phyloP scores from a whole-genome alignment of 1,140 invertebrate species.

The Spodoptera litura region DNA sequence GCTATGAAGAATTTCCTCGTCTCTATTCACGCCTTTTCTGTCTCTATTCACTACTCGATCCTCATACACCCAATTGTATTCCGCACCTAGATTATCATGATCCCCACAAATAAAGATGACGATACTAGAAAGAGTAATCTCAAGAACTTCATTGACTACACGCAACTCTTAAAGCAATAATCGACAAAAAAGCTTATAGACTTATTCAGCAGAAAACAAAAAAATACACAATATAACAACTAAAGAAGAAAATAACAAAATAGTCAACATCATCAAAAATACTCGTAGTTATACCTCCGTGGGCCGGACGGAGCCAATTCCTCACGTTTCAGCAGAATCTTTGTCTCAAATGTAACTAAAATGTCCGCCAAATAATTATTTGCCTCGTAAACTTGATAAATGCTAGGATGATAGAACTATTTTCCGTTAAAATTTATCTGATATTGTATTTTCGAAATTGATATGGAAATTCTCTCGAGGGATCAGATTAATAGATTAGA shows the following conservation, averaged over 20 bases:
- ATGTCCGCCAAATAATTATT: conserved; percentile 42
- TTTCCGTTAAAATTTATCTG: conserved; percentile 11
- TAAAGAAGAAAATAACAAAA: neutral
- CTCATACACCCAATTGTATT: too few relatives aligned
- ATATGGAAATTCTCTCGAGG: neutral
- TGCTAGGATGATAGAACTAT: conserved; percentile 13
- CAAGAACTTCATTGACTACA: too few relatives aligned
- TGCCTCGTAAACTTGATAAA: conserved; percentile 45
- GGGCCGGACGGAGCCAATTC: conserved; percentile 24
- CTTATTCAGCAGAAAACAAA: too few relatives aligned
- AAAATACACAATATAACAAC: neutral
- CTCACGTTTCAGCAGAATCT: conserved; percentile 34
- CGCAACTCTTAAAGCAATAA: too few relatives aligned
- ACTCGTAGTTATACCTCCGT: neutral
- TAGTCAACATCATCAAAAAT: neutral
- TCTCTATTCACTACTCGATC: too few relatives aligned
- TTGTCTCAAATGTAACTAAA: conserved; percentile 33
- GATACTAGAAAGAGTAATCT: too few relatives aligned
- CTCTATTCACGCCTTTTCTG: too few relatives aligned
- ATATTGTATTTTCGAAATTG: conserved; percentile 8
- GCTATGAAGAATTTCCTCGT: too few relatives aligned
- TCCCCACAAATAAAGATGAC: too few relatives aligned
- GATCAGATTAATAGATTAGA: too few relatives aligned
- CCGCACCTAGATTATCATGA: too few relatives aligned
- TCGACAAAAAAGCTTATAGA: too few relatives aligned